Evolutionary conservation across 2,888 invertebrate species (phyloP).

Genomic region (Antheraea yamamai): DNA sequence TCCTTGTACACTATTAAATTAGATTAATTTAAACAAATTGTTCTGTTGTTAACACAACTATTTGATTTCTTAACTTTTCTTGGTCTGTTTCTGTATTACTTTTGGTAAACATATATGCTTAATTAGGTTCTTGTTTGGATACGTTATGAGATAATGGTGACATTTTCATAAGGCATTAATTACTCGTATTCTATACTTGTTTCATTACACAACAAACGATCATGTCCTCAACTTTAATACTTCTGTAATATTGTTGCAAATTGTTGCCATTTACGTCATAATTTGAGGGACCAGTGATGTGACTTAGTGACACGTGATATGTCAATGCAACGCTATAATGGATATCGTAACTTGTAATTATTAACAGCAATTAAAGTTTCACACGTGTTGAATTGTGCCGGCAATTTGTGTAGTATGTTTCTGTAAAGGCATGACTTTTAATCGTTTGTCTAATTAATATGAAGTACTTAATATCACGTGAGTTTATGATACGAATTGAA

Average conservation of each 20-base stretch:
- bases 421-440: conserved; percentile 1
- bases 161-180: conserved; percentile 36
- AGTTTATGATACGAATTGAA: background rate
- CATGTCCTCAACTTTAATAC: conserved; percentile 31
- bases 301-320: conserved; percentile 37
- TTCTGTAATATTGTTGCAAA: conserved; percentile 39
- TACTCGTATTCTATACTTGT: conserved; percentile 27
- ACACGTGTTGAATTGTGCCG: conserved; percentile 15
- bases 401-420: conserved; percentile 1
- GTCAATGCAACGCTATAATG: conserved; percentile 29
- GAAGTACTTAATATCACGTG: background rate
- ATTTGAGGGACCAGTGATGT: conserved; percentile 31
- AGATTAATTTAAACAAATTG: too few species aligned
- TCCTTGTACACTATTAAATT: too few species aligned
- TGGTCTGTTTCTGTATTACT: conserved; percentile 17
- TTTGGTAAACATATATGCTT: conserved; percentile 25
- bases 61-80: background rate
- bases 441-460: conserved; percentile 2
- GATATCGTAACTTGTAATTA: conserved; percentile 25
- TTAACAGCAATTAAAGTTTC: conserved; percentile 19
- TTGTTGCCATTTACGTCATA: conserved; percentile 35
- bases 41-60: background rate
- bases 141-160: conserved; percentile 41
- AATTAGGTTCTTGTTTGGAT: conserved; percentile 25
- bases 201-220: conserved; percentile 35